Conservation (phyloP, 2,797 vertebrate genomes). For the Miichthys miiuy region DNA sequence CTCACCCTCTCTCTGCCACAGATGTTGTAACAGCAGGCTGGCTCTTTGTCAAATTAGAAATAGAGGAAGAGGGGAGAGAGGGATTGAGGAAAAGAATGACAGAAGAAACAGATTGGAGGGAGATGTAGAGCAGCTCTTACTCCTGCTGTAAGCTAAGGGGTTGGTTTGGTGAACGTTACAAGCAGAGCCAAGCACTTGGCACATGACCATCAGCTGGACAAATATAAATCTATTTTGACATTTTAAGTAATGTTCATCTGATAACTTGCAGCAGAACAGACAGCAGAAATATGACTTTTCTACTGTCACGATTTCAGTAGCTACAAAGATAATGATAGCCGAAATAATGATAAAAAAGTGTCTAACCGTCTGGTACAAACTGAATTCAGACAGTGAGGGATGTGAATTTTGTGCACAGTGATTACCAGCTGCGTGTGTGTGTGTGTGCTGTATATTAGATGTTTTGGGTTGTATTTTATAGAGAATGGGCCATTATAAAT, state of each 20-base stretch:
- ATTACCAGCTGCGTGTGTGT: constrained; percentile 41
- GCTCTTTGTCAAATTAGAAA: constrained; percentile 69
- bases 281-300: constrained; percentile 19
- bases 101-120: constrained; percentile 63
- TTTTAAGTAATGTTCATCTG: constrained; percentile 15
- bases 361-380: constrained; percentile 55
- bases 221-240: constrained; percentile 25
- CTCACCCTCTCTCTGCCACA: constrained; percentile 57
- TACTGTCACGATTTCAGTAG: constrained; percentile 20
- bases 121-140: constrained; percentile 30
- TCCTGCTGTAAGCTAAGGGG: constrained; percentile 34
- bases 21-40: constrained; percentile 80
- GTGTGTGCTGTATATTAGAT: constrained; percentile 21
- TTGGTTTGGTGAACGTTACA: constrained; percentile 10
- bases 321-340: constrained; percentile 1
- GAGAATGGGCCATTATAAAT: constrained; percentile 43
- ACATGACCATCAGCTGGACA: constrained; percentile 11
- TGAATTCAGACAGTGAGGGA: constrained; percentile 57
- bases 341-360: constrained; percentile 20
- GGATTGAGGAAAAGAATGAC: constrained; percentile 54
- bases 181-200: constrained; percentile 21
- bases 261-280: constrained; percentile 8
- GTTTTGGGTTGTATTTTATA: constrained; percentile 34
- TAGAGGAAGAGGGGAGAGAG: constrained; percentile 23
- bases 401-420: constrained; percentile 49